phyloP scores from a whole-genome alignment of 1,140 invertebrate genomes.

The Calephelis nemesis region DNA sequence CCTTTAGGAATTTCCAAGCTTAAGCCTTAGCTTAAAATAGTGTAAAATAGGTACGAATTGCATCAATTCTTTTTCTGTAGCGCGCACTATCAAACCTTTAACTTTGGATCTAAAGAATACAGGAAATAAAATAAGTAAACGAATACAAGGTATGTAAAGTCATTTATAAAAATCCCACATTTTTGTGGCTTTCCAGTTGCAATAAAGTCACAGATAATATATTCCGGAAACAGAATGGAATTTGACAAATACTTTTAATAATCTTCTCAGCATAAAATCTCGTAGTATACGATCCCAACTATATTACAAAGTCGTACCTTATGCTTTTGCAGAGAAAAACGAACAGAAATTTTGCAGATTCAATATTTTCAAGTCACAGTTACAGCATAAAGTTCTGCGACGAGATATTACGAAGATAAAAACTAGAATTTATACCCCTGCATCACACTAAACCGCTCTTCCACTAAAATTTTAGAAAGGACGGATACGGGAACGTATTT shows the following conservation, averaged over 20 bases:
- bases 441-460: conserved; percentile 48
- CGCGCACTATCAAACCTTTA: no score
- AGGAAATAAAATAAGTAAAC: no score
- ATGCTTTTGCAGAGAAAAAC: conserved; percentile 28
- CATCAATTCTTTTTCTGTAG: no score
- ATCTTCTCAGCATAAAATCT: conserved; percentile 17
- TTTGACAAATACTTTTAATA: conserved; percentile 19
- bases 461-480: conserved; percentile 46
- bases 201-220: background rate
- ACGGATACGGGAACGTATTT: conserved; percentile 33
- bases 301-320: conserved; percentile 24
- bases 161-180: no score
- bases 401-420: conserved; percentile 51
- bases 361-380: conserved; percentile 46
- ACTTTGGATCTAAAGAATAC: no score
- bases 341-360: conserved; percentile 45
- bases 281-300: conserved; percentile 15
- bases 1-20: no score
- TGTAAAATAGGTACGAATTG: no score
- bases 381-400: conserved; percentile 42
- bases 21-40: no score
- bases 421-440: conserved; percentile 47
- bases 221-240: conserved; percentile 2
- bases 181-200: no score
- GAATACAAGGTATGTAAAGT: no score